Evolutionary conservation across 2,797 vertebrate species (phyloP).

Genomic region (Eulemur mongoz): DNA sequence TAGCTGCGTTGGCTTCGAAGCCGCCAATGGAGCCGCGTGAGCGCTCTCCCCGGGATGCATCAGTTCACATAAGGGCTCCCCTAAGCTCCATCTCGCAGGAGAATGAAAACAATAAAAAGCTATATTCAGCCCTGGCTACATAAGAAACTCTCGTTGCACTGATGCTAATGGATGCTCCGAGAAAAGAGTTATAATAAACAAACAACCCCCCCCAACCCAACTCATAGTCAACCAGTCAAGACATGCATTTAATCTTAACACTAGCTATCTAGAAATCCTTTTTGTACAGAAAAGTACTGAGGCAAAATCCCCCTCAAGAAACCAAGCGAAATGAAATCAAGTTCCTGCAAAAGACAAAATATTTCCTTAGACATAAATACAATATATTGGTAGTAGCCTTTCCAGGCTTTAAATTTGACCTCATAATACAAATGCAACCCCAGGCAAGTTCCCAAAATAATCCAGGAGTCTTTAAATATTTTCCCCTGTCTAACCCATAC

Average conservation of each 20-base stretch:
- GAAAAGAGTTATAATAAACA: not conserved
- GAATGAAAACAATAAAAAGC: slow-evolving; percentile 45
- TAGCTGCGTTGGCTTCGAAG: rapidly evolving
- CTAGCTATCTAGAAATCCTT: not conserved
- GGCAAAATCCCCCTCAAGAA: not conserved
- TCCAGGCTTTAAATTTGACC: slow-evolving; percentile 6
- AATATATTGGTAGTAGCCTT: not conserved
- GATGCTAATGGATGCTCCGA: not conserved
- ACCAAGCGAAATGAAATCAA: not conserved
- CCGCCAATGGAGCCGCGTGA: rapidly evolving
- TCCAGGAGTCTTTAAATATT: not conserved
- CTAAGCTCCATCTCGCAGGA: not conserved
- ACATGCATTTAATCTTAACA: not conserved
- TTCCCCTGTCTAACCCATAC: not conserved
- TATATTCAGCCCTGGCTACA: slow-evolving; percentile 11
- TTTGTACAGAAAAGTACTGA: not conserved
- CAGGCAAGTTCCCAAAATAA: slow-evolving; percentile 33
- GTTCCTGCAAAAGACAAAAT: not conserved
- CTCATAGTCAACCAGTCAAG: not conserved
- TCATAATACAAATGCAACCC: slow-evolving; percentile 12
- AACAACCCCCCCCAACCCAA: not conserved
- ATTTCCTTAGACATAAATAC: not conserved
- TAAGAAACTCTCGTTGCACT: not conserved
- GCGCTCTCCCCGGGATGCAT: not conserved
- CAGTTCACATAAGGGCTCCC: not conserved